Percentiles rank a stretch among this genome's conserved stretches.
phyloP scores from a whole-genome alignment of 1,140 invertebrate genomes.

The Temnothorax nylanderi region DNA sequence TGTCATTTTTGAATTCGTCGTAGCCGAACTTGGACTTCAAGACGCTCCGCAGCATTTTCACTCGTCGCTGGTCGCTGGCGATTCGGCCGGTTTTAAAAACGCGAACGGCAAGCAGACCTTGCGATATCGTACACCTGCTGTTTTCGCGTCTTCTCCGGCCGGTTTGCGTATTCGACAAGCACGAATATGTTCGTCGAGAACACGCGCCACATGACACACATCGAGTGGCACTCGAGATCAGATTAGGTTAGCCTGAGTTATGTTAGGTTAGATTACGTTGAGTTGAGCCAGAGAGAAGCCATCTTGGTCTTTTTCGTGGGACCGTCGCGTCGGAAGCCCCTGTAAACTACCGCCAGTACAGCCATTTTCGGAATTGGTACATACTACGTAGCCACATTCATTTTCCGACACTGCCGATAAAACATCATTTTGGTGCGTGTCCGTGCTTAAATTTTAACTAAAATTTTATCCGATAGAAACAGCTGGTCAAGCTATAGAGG shows the following conservation, averaged over 20 bases:
- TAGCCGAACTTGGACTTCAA: conserved; percentile 84
- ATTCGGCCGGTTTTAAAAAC: neutral
- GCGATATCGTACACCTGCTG: neutral
- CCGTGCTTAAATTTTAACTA: no score
- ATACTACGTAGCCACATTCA: no score
- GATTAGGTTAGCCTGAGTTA: conserved; percentile 2
- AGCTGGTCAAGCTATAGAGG: no score
- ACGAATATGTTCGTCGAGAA: neutral
- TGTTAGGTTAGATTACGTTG: neutral
- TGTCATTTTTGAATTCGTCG: conserved; percentile 84
- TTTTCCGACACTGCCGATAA: no score
- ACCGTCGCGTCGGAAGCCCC: no score
- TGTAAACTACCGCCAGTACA: no score
- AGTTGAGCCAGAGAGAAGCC: no score
- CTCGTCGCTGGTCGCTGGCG: neutral
- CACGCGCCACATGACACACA: neutral
- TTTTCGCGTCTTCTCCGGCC: neutral
- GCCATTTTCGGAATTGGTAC: no score
- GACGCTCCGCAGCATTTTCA: conserved; percentile 69
- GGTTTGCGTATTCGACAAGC: neutral
- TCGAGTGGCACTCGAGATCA: neutral
- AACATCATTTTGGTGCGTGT: no score
- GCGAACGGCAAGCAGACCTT: neutral
- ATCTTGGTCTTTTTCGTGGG: no score
- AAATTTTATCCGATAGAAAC: no score